A percentile compares a stretch with the other conserved stretches of the same genome.
These are phyloP conservation scores for Chrysocyon brachyurus DNA, from an alignment of 2,797 vertebrate genomes.

Conservation along the genomic window DNA sequence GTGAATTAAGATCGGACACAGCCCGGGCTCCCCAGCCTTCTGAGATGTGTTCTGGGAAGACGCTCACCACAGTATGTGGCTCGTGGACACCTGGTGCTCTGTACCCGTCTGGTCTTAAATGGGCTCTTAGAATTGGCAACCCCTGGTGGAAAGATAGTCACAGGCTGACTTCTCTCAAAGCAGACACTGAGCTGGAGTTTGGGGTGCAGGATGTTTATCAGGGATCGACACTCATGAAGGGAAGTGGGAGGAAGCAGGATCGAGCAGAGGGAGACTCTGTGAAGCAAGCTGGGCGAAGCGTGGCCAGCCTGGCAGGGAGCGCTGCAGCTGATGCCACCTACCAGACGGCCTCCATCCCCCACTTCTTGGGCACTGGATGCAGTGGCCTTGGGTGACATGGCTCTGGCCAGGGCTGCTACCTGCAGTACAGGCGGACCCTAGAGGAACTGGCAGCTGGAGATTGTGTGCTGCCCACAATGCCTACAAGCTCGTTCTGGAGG, in stretches of 20 bases:
- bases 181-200: neutral
- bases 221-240: neutral
- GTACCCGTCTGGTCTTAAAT: neutral
- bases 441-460: neutral
- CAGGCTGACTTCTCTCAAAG: neutral
- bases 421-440: neutral
- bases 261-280: neutral
- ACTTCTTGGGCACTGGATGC: neutral
- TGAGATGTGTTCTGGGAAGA: neutral
- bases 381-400: neutral
- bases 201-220: neutral
- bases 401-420: neutral
- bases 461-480: neutral
- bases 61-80: rapidly evolving
- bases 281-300: rapidly evolving
- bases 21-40: neutral
- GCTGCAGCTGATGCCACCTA: rapidly evolving
- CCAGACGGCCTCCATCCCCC: rapidly evolving
- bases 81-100: neutral
- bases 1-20: too few species aligned
- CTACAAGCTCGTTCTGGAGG: neutral
- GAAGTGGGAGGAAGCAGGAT: neutral
- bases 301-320: neutral
- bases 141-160: neutral
- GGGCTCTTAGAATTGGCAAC: neutral